Base-by-base conservation (phyloP, 2,113 vertebrate genomes). In the Nerophis ophidion region DNA sequence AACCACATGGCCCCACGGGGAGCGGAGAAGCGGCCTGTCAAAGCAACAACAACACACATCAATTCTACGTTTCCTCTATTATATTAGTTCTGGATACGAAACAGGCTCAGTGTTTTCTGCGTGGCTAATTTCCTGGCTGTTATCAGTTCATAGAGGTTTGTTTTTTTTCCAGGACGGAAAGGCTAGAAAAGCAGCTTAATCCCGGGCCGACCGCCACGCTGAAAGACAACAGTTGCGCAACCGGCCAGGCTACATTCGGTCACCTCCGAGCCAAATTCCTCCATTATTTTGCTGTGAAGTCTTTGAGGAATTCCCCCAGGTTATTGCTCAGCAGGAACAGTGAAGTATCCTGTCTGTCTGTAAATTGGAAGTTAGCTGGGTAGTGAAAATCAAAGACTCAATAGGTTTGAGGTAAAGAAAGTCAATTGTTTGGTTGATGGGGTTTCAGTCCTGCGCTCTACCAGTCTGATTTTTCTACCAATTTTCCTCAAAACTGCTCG, bases 91-190 rank as follows among this genome's bases (percentile, higher is more conserved):
- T 74, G 56, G 77, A 77, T 72, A 62, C 72, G 66, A 76, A 80
- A 70, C 72, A 78, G 84, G 44, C 67, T 1, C 7, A 60, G 66
- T 70, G 68, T 69, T 35, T 36, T 74, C 50, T 5, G 17, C 38
- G 68, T 65, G 72, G 38, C 73, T 86, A 72, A 84, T 86, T 86
- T 84, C 80, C 82, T 80, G 77, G 55, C 63, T 38, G 71, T 52
- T 80, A 80, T 80, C 71, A 50, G 53, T 61, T 81, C 75, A 76
- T 79, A 68, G 71, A 59, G 63, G 52, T 71, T 65, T 78, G 9
- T n/a, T 19, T 55, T 81, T 83, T 83, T 76, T 68, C 26, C 70
- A 71, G 73, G 76, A 71, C 1, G 40, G 42, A 52, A 68, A 78
- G 67, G 54, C 59, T 57, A 53, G 42, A 64, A 60, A 70, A 54